Base-by-base conservation (phyloP, 2,888 invertebrate genomes). In the Acronicta alni region DNA sequence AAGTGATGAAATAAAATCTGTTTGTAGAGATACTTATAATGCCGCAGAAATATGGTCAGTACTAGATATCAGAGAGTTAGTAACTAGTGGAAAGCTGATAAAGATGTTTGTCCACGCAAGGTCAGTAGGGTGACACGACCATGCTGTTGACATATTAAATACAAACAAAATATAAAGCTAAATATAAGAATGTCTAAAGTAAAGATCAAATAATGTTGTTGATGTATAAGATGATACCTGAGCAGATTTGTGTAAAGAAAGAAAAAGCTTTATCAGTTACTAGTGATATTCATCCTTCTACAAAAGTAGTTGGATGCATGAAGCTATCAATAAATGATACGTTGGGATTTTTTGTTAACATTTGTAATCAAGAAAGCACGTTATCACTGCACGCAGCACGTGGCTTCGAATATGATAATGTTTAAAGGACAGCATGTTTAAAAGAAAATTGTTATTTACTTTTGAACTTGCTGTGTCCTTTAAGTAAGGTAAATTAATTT, bases 61-160 rank as follows among this genome's bases (percentile, higher is more conserved):
- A 12, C 38, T 42, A 5, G 30, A 54, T 68, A 59, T 35, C 18
- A 52, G 37, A 57, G 18, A 60, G 45, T 35, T 57, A 55, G 55
- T 55, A 60, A 57, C 67, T 71, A 71, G 66, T 55, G 53, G 60
- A 61, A 60, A 59, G 41, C 72, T 75, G 75, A 76, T 82, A 80
- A 80, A 74, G 58, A 72, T 80, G 68, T 79, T 76, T 74, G 57
- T 45, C 38, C 51, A 46, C 57, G 52, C 76, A 79, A 80, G 79
- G 80, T 79, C 75, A 60, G 30, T 43, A 48, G 59, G 74, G 75
- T 76, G 70, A 76, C 58, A 57, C 51, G 59, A 66, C 65, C 57
- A 63, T 30, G 44, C 10, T 73, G 62, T 75, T 70, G 67, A 71
- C 53, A 59, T 49, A 64, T 23, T 44, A 30, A 55, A 18, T 41